Evolutionary conservation across 2,113 vertebrate genomes (phyloP), one percentile per base, ranked within the genome.

Genomic region (Reinhardtius hippoglossoides): DNA sequence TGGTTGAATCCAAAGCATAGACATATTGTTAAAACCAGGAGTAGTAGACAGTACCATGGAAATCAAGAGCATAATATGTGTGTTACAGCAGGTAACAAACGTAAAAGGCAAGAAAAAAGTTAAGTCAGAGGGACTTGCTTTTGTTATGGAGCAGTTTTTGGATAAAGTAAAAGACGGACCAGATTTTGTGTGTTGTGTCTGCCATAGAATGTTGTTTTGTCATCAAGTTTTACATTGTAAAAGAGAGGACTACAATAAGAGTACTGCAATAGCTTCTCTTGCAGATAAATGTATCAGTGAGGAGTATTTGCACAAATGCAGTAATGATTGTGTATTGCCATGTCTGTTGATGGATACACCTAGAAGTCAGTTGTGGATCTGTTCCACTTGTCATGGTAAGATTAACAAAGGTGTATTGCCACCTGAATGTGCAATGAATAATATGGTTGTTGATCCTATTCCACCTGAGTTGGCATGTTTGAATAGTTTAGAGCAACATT

Each of bases 121-220:
- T 0, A 63, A 13, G 18, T 16, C 23, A 35, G 1, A 31, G 4
- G 20, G 57, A 3, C 55, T 27, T 37, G 15, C 74, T 5, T 56
- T 57, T 63, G 58, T 80, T 0, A 57, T 68, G 46, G 4, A 56
- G 12, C 37, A 0, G 0, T 74, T 74, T 46, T 57, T 64, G 4
- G 9, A 7, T 0, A 64, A 70, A 37, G 75, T 78, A 0, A 35
- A 57, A 26, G 3, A 46, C 9, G 70, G 70, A 2, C 63, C 70
- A 9, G 57, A 74, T 6, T 80, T 55, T 48, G 20, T 68, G 0
- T 80, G 77, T 12, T 68, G 46, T 1, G 26, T 67, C 1, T 64
- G 65, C 4, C 5, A 56, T 18, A 57, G 31, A 1, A 23, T 80
- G 26, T 40, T 58, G n/a, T 63, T 80, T 26, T 18, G 1, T 50